phyloP scores from a whole-genome alignment of 2,797 vertebrate genomes.

The Leucoraja ocellata region DNA sequence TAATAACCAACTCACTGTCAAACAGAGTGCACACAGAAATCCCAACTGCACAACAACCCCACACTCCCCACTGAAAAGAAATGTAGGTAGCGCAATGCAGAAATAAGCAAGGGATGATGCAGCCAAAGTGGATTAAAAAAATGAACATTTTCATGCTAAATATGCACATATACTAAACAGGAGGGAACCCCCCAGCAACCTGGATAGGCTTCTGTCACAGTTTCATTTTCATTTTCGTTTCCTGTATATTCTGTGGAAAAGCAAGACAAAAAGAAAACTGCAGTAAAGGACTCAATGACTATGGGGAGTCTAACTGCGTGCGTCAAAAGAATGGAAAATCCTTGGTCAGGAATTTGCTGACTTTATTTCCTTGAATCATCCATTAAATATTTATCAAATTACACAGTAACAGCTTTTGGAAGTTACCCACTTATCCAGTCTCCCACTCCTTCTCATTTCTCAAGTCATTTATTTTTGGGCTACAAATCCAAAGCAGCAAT shows the following conservation, averaged over 20 bases:
- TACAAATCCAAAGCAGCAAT: background rate
- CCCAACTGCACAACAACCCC: background rate
- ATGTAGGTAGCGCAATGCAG: conserved; percentile 45
- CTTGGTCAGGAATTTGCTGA: background rate
- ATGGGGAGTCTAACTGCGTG: conserved; percentile 37
- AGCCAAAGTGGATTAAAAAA: conserved; percentile 46
- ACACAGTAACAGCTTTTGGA: background rate
- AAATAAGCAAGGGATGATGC: conserved; percentile 49
- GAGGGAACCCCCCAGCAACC: conserved; percentile 76
- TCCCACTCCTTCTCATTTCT: background rate
- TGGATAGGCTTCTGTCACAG: conserved; percentile 80
- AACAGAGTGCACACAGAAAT: background rate
- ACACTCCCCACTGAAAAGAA: conserved; percentile 40
- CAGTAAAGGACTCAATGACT: conserved; percentile 40
- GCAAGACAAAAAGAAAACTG: conserved; percentile 76
- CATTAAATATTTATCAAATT: background rate
- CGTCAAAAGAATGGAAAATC: background rate
- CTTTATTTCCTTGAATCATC: background rate
- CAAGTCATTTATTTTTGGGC: too few relatives aligned
- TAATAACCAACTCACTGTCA: conserved; percentile 44
- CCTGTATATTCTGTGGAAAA: conserved; percentile 85
- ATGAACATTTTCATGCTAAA: conserved; percentile 56
- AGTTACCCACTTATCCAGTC: background rate
- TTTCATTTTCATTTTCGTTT: conserved; percentile 93
- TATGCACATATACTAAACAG: conserved; percentile 48